Base-by-base conservation (phyloP, 2,113 vertebrate species). In the Lophotis ruficrista region DNA sequence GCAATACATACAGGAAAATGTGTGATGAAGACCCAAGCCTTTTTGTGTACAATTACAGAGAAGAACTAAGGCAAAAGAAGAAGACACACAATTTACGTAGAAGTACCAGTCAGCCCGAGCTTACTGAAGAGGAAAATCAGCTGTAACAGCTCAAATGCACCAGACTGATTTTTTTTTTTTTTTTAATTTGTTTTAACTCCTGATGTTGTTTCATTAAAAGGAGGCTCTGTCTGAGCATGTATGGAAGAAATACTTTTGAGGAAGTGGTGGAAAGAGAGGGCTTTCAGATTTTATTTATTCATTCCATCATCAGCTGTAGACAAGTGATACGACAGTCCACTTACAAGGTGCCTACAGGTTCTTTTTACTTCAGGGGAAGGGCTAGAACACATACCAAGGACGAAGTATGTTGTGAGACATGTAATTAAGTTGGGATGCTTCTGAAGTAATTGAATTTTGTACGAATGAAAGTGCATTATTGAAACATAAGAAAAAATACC, bases 41-140 rank as follows among this genome's bases (percentile, higher is more conserved):
- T 83, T 96, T 98, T 84, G 31, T 69, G 47, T 99, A 99, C 37
- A 98, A 98, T 69, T 99, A 98, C 96, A 98, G 99, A 96, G 98
- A 99, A 53, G 99, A 99, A 84, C 98, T 99, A 69, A 97, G 38
- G 89, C 94, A 97, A 75, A 98, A 96, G 58, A 97, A 94, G 79
- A 64, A 4, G 12, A 97, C 38, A 35, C 94, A 75, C 85, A 37
- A 11, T 37, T 61, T 19, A 30, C 27, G 2, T 31, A n/a, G 7
- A 35, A 70, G 37, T 69, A n/a, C n/a, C 23, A 11, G 20, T 14
- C 9, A 70, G 10, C 37, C 35, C 11, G 11, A 87, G 73, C 6
- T 79, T 22, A 76, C 18, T 47, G 77, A 87, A 16, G 76, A 60
- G 1, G 60, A 83, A 28, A 14, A n/a, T 9, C 21, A 90, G 27